Base-by-base conservation (phyloP, 2,888 invertebrate genomes). In the Plusia festucae region DNA sequence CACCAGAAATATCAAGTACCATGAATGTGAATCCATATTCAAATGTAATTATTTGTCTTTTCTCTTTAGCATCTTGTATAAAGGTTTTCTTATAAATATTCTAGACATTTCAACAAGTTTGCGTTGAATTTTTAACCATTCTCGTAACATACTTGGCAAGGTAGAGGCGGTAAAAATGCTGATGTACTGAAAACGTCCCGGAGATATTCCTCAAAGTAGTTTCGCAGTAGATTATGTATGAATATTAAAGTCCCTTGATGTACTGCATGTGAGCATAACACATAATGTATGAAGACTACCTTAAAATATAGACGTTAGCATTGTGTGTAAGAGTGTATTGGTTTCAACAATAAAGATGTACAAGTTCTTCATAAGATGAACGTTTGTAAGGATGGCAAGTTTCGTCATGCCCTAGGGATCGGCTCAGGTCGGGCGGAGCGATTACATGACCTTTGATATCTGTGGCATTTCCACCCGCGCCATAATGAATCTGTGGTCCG, bases 371-470 rank as follows among this genome's bases (percentile, higher is more conserved):
- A 34, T 58, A 63, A 68, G 65, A 67, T 62, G 65, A 68, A 72
- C 76, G 77, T 61, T 69, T 80, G 76, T 75, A 65, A 72, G 61
- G 68, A 76, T 73, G 70, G 70, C 72, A 78, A 73, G 78, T 81
- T 78, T 76, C 75, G 73, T 68, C 73, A 76, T 70, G 65, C 79
- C 73, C 70, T 70, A 56, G 76, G 80, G 82, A 79, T 73, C 77
- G 82, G 77, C 76, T 66, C 79, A 76, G 78, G 79, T 79, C 81
- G 81, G 78, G 74, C 69, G 78, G 68, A 73, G 78, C 80, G 78
- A 81, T 85, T 81, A 82, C 73, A 79, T 79, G 83, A 82, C 82
- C 83, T 85, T 84, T 84, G 81, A 82, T 82, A 83, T 83, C 81
- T 81, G 73, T 74, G 78, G 82, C 73, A 75, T 77, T 78, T 73